These are phyloP conservation scores for Xestia ashworthii DNA, from an alignment of 2,888 invertebrate species.

Conservation along the genomic window DNA sequence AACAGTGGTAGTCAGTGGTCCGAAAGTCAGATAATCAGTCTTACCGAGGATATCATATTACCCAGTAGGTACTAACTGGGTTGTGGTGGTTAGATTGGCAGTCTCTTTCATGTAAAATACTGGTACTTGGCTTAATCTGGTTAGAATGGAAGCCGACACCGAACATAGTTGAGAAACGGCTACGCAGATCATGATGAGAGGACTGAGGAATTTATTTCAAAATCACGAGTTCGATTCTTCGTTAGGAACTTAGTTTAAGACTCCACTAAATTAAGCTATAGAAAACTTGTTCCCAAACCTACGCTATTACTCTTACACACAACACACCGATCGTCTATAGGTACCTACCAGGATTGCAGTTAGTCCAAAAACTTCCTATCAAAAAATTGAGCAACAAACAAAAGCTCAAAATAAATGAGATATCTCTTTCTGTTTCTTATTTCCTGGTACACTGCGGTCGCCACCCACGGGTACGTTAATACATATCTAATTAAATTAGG, in stretches of 20 bases:
- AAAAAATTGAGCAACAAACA: constrained; percentile 15
- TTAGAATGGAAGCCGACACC: too few species aligned
- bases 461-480: constrained; percentile 60
- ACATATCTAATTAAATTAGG: constrained; percentile 66
- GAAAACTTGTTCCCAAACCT: neutral
- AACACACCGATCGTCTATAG: neutral
- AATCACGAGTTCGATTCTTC: neutral
- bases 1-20: too few species aligned
- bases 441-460: constrained; percentile 34
- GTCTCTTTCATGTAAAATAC: too few species aligned
- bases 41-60: too few species aligned
- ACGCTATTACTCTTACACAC: neutral
- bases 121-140: too few species aligned
- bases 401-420: constrained; percentile 16
- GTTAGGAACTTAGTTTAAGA: neutral
- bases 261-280: neutral
- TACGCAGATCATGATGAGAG: too few species aligned
- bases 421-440: constrained; percentile 47
- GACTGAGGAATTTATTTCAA: too few species aligned
- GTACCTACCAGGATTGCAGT: neutral
- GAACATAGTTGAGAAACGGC: too few species aligned
- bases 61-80: too few species aligned
- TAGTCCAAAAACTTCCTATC: neutral
- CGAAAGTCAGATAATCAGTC: too few species aligned
- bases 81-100: too few species aligned